These are phyloP conservation scores for Marasmarcha lunaedactyla DNA, from an alignment of 2,888 invertebrate genomes.

Conservation along the genomic window DNA sequence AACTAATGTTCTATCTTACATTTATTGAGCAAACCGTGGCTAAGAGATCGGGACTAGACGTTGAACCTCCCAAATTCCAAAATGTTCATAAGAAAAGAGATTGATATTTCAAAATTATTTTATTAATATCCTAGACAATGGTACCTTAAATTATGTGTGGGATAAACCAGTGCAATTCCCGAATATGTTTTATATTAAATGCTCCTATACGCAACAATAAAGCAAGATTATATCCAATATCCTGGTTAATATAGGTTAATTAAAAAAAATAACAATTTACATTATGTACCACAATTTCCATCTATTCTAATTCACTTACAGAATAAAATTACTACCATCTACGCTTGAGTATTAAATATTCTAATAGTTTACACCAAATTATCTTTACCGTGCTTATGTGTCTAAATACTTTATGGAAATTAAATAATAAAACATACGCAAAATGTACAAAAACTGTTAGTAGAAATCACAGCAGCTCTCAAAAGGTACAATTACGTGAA, in stretches of 20 bases:
- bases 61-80: too few relatives aligned
- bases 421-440: not conserved
- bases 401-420: not conserved
- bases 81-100: too few relatives aligned
- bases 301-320: not conserved
- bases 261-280: slow-evolving; percentile 2
- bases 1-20: too few relatives aligned
- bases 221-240: too few relatives aligned
- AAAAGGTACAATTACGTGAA: slow-evolving; percentile 18
- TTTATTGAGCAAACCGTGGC: too few relatives aligned
- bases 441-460: slow-evolving; percentile 19
- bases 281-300: not conserved
- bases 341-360: not conserved
- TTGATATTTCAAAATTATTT: not conserved
- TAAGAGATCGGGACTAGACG: too few relatives aligned
- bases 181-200: slow-evolving; percentile 26
- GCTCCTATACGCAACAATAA: slow-evolving; percentile 17
- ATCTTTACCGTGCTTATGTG: not conserved
- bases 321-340: too few relatives aligned
- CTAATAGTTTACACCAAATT: not conserved
- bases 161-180: slow-evolving; percentile 44
- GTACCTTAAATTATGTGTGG: slow-evolving; percentile 26
- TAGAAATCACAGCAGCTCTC: slow-evolving; percentile 57
- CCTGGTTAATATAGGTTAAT: not conserved
- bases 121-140: slow-evolving; percentile 14